Percentiles rank a stretch among this genome's conserved stretches.
Evolutionary conservation across 2,888 invertebrate species (phyloP).

Genomic region (Synergus japonicus): DNA sequence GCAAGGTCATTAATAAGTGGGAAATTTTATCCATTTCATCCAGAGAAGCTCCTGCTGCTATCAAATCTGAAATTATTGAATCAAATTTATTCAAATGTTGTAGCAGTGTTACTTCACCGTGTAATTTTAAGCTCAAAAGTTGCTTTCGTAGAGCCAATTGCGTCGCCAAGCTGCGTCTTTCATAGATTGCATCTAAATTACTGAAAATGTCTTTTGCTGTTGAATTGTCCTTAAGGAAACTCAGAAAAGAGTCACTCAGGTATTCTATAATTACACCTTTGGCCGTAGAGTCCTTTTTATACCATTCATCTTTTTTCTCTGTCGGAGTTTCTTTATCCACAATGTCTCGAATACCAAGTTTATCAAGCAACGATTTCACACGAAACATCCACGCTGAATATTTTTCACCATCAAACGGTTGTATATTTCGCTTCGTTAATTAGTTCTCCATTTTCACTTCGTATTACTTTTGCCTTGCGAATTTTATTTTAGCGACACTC

Average conservation of each 20-base stretch:
- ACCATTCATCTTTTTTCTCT: not conserved
- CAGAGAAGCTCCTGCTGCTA: not conserved
- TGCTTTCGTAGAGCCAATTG: constrained; percentile 14
- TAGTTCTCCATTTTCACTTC: no score
- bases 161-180: no score
- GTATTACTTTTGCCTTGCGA: no score
- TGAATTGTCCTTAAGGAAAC: constrained; percentile 32
- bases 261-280: constrained; percentile 47
- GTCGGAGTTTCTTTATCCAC: not conserved
- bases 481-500: no score
- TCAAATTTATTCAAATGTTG: constrained; percentile 22
- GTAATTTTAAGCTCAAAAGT: not conserved
- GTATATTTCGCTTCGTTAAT: no score
- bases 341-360: no score
- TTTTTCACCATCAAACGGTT: no score
- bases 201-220: constrained; percentile 27
- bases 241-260: constrained; percentile 41
- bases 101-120: not conserved
- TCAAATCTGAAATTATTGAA: not conserved
- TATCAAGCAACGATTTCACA: no score
- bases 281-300: constrained; percentile 23
- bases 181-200: constrained; percentile 49
- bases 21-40: no score
- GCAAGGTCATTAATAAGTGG: constrained; percentile 9
- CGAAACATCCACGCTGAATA: no score